Conservation (phyloP, 2,113 vertebrate species). For the Clarias macrocephalus region DNA sequence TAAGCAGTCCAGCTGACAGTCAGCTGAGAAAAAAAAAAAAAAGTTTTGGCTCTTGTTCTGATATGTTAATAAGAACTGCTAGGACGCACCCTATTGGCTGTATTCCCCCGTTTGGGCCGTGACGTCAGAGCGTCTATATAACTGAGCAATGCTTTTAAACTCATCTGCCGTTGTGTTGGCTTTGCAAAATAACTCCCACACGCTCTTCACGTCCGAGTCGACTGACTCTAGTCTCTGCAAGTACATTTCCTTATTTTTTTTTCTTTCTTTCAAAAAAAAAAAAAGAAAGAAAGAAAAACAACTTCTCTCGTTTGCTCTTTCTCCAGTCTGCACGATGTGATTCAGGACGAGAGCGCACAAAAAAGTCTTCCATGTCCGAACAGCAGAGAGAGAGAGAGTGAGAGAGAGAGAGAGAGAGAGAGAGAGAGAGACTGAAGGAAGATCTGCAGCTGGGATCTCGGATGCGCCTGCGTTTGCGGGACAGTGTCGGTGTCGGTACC, state of each 20-base stretch:
- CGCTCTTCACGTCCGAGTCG: conserved; percentile 55
- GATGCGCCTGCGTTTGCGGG: not conserved
- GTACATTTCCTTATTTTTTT: not conserved
- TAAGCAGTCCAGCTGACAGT: conserved; percentile 86
- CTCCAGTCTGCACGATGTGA: conserved; percentile 13
- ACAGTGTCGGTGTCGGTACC: not conserved
- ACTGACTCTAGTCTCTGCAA: not conserved
- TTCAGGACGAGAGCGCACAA: not conserved
- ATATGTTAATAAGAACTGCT: conserved; percentile 87
- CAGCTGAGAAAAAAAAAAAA: conserved; percentile 76
- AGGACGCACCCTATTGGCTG: conserved; percentile 80
- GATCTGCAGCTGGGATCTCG: conserved; percentile 12
- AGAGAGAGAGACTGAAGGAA: not conserved
- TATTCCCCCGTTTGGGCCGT: conserved; percentile 78
- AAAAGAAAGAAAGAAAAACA: not conserved
- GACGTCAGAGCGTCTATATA: conserved; percentile 95
- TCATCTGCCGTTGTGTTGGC: conserved; percentile 86
- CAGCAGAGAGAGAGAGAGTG: not conserved
- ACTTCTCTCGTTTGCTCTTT: not conserved
- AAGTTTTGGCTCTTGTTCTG: conserved; percentile 87
- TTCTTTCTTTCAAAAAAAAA: not conserved
- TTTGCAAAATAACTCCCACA: conserved; percentile 78
- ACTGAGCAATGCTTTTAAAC: conserved; percentile 93
- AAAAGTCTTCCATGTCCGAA: conserved; percentile 4
- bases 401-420: not conserved